Percentiles rank a stretch among this genome's conserved stretches.
These are phyloP conservation scores for Drosophila malerkotliana DNA, from an alignment of 1,140 invertebrate species.

Conservation along the genomic window DNA sequence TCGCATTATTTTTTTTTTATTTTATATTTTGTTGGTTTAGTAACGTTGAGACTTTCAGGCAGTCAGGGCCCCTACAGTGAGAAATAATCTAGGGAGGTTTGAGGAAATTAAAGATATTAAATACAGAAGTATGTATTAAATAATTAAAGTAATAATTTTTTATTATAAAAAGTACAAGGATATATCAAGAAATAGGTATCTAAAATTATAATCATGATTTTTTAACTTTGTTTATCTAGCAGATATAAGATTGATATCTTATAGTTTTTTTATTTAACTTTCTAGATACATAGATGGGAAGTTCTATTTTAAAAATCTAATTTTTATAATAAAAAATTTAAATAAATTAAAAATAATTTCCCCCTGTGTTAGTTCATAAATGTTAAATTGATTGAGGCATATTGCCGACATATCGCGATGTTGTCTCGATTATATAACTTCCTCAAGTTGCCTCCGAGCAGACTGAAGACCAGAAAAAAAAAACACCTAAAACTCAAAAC, in stretches of 20 bases:
- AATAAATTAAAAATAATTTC: neutral
- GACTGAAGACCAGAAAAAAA: neutral
- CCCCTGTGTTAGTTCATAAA: constrained; percentile 53
- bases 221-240: no score
- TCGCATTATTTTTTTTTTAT: constrained; percentile 18
- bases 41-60: constrained; percentile 53
- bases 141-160: no score
- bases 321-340: neutral
- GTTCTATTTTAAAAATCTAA: neutral
- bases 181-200: no score
- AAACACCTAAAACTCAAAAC: constrained; percentile 1
- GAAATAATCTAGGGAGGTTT: neutral
- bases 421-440: constrained; percentile 77
- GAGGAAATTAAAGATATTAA: neutral
- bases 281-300: no score
- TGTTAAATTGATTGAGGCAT: constrained; percentile 80
- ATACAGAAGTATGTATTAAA: neutral
- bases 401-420: constrained; percentile 61
- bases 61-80: neutral
- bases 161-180: no score
- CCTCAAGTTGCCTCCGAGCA: constrained; percentile 48
- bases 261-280: no score
- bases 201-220: no score
- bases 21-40: constrained; percentile 49
- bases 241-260: no score